Evolutionary conservation across 2,888 invertebrate genomes (phyloP), one percentile per base, ranked within the genome.

Genomic region (Melanargia galathea): DNA sequence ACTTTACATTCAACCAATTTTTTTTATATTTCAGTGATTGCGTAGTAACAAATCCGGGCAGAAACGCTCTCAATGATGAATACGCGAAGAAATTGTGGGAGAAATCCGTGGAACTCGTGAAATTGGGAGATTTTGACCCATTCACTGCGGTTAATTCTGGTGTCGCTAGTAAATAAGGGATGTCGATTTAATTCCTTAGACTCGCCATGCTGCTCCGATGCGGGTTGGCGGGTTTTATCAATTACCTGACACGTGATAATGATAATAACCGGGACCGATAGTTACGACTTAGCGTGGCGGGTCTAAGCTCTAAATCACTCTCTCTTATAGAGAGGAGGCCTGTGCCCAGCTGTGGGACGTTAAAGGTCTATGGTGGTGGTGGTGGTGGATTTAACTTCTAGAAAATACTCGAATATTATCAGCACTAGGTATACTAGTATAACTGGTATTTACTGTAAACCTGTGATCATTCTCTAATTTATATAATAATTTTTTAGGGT

Each of bases 51-150:
- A 77, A 71, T 16, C 90, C 94, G 0, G 79, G 87, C 0, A 45
- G 70, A 4, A 83, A 80, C 35, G 93, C 93, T 0, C 73, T 79
- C 30, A 86, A 93, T 68, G 84, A 87, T 2, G 92, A 92, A 63
- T 71, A 83, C 59, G 93, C 93, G 0, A 87, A 87, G 67, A 92
- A 90, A 71, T 81, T 95, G 22, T 95, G 95, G 95, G 86, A 92
- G 6, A 80, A 90, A 54, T 95, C 94, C 48, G 74, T 88, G 4
- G 90, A 93, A 63, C 75, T 94, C 49, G 93, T 94, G 0, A 91
- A 90, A 0, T 76, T 92, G 0, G 80, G 75, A 38, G 81, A 85
- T 67, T 85, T 74, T 70, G 77, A 91, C 65, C 87, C 90, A 0
- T 88, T 92, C 69, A 85, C 83, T 6, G 78, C 79, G 1, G 69